Conservation (phyloP, 2,888 invertebrate genomes). For the Thera britannica region DNA sequence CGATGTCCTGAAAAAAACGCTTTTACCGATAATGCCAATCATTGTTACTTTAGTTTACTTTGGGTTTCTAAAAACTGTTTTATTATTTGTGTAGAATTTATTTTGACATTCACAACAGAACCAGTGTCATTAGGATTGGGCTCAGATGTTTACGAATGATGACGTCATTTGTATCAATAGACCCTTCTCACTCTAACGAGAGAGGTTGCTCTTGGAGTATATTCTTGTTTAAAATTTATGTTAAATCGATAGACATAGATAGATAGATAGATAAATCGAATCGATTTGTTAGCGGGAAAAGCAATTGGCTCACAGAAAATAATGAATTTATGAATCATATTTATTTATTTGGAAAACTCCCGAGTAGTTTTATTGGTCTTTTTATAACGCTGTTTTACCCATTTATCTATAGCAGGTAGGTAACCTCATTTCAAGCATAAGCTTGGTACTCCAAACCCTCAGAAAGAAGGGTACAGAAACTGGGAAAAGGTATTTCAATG, state of each 20-base stretch:
- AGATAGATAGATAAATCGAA: no score
- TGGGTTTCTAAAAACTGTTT: no score
- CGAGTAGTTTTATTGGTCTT: no score
- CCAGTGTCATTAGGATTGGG: constrained; percentile 12
- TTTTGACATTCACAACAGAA: background rate
- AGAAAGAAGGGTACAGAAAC: background rate
- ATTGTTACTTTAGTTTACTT: no score
- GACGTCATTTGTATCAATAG: constrained; percentile 25
- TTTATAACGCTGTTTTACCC: background rate
- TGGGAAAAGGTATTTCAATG: constrained; percentile 1
- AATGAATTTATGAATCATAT: no score
- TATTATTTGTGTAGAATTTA: no score
- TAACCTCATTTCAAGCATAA: constrained; percentile 6
- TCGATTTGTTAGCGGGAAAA: no score
- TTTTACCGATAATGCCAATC: no score
- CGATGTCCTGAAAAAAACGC: background rate
- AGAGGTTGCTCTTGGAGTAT: constrained; percentile 15
- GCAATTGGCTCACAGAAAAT: no score
- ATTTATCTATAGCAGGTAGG: background rate
- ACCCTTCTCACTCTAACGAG: constrained; percentile 38
- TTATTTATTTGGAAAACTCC: no score
- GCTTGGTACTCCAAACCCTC: background rate
- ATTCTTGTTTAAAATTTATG: no score
- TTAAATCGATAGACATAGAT: no score
- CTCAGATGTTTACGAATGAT: constrained; percentile 31